Base-by-base conservation (phyloP, 2,888 invertebrate species). In the Mimumesa dahlbomi region DNA sequence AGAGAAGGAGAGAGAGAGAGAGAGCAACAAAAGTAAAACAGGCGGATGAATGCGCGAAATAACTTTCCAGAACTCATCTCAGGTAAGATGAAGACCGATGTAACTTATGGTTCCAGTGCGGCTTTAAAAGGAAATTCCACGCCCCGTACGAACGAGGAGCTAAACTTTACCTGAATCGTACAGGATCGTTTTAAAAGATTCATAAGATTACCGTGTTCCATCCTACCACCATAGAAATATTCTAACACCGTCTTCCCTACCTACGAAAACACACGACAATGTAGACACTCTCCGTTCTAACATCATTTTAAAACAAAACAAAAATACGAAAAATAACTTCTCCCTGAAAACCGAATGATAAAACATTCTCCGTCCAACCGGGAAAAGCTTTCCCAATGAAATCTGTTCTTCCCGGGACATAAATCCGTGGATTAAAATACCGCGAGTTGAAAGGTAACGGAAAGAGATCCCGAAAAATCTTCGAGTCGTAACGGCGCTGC, bases 51-150 rank as follows among this genome's bases (percentile, higher is more conserved):
- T 18, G 52, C 49, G 34, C 43, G 38, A 54, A 53, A 56, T 66
- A 71, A 66, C 56, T 66, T 59, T 52, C 59, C n/a, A 18, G 45
- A 59, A 66, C 58, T 75, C 58, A 56, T 54, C 50, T 46, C 56
- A 45, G 36, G 45, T 31, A 48, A 36, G 58, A 74, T 54, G 62
- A 64, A 46, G 38, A 46, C 38, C 62, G 65, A 70, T 48, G 57
- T 61, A 58, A 75, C 66, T 63, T 66, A 75, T 63, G 62, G 53
- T 52, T 29, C 25, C 22, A 21, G 16, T 11, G 57, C 25, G 50
- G n/a, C 48, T 31, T 21, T 13, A 21, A 36, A 50, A 14, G 5
- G 11, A 50, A 50, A 18, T 48, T 29, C 38, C 40, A n/a, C 4
- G 1, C 36, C 4, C 13, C 4, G 36, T n/a, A n/a, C 36, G 29